phyloP scores from a whole-genome alignment of 2,797 vertebrate species.

The Sternarchorhynchus goeldii region DNA sequence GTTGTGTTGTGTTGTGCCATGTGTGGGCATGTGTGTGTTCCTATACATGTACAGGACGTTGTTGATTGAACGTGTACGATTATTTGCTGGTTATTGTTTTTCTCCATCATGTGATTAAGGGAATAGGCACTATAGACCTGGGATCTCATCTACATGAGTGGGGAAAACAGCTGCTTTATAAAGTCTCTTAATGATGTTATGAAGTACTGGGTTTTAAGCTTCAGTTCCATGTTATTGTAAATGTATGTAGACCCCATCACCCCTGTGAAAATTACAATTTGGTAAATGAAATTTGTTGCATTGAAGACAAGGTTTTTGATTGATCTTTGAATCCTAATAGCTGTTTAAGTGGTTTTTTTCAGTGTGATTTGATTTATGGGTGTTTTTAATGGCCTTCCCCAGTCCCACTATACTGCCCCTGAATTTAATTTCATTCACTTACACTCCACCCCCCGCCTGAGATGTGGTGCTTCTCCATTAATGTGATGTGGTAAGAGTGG shows the following conservation, averaged over 20 bases:
- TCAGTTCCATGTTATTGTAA: too few relatives aligned
- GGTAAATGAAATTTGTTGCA: slow-evolving; percentile 50
- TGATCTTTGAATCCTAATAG: slow-evolving; percentile 59
- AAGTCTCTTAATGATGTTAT: too few relatives aligned
- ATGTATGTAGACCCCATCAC: too few relatives aligned
- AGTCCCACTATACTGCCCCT: slow-evolving; percentile 64
- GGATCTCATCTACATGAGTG: too few relatives aligned
- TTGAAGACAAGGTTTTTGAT: slow-evolving; percentile 34
- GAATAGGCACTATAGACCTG: too few relatives aligned
- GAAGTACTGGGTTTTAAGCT: too few relatives aligned
- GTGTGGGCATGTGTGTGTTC: slow-evolving; percentile 17
- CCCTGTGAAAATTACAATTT: slow-evolving; percentile 54
- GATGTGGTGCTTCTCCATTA: slow-evolving; percentile 2
- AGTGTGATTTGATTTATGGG: slow-evolving; percentile 48
- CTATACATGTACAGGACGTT: neutral
- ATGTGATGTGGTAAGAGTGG: neutral
- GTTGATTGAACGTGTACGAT: too few relatives aligned
- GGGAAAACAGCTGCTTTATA: too few relatives aligned
- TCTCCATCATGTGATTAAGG: too few relatives aligned
- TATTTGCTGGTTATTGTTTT: too few relatives aligned
- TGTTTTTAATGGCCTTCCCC: slow-evolving; percentile 46
- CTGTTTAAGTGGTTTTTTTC: slow-evolving; percentile 43
- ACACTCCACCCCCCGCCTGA: slow-evolving; percentile 37
- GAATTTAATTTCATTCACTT: slow-evolving; percentile 63
- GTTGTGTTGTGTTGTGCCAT: neutral